phyloP scores from a whole-genome alignment of 2,797 vertebrate species.

The Tangara arthus region DNA sequence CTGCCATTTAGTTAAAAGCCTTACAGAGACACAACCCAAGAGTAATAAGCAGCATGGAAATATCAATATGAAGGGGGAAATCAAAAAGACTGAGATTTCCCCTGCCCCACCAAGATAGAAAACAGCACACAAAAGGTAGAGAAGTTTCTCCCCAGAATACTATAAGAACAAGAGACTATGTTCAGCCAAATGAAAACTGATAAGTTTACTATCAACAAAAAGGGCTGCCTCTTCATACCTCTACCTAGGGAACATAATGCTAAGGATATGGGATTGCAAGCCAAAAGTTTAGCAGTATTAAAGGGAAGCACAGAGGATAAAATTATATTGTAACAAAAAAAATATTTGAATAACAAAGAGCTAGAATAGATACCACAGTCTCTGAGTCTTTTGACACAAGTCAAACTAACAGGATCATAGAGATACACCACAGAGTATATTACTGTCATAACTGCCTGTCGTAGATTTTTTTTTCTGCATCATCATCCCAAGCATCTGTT shows the following conservation, averaged over 20 bases:
- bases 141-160: not conserved
- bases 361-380: not conserved
- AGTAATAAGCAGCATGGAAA: not conserved
- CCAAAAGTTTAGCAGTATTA: not conserved
- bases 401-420: not conserved
- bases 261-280: not conserved
- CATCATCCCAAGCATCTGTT: slow-evolving; percentile 21
- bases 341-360: not conserved
- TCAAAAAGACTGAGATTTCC: not conserved
- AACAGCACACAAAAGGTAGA: not conserved
- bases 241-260: not conserved
- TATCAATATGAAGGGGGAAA: not conserved
- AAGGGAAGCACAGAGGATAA: not conserved
- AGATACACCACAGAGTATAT: not conserved
- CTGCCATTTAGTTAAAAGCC: not conserved
- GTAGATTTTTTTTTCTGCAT: not conserved
- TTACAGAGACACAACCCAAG: not conserved
- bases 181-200: not conserved
- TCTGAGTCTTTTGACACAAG: not conserved
- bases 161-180: not conserved
- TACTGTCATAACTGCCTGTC: not conserved
- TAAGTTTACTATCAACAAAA: not conserved
- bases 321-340: not conserved
- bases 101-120: not conserved
- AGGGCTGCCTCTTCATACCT: not conserved